phyloP scores from a whole-genome alignment of 2,797 vertebrate species.

The Moxostoma hubbsi region DNA sequence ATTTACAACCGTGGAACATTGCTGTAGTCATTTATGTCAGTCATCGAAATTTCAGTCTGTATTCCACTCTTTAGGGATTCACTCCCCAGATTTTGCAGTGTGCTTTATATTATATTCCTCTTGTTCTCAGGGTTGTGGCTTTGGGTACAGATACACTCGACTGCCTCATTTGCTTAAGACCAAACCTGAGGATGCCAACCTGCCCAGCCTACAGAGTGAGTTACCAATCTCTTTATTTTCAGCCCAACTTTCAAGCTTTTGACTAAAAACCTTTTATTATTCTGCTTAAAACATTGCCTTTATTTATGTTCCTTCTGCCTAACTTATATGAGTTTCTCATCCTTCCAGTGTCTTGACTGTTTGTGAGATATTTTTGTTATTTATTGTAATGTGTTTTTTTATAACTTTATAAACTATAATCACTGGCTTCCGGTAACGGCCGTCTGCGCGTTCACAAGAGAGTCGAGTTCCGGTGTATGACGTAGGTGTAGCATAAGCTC shows the following conservation, averaged over 20 bases:
- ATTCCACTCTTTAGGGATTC: not conserved
- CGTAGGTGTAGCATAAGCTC: too few relatives aligned
- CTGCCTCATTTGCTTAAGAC: constrained; percentile 95
- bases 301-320: not conserved
- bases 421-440: too few relatives aligned
- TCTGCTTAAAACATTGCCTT: not conserved
- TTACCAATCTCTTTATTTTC: constrained; percentile 52
- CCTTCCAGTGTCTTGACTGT: not conserved
- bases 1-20: too few relatives aligned
- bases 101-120: not conserved
- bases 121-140: constrained; percentile 89
- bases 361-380: not conserved
- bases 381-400: not conserved
- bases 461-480: too few relatives aligned
- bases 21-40: too few relatives aligned
- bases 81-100: not conserved
- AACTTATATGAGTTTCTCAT: not conserved
- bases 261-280: not conserved
- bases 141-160: constrained; percentile 96
- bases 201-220: constrained; percentile 97
- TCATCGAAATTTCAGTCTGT: not conserved
- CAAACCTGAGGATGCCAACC: constrained; percentile 95
- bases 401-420: too few relatives aligned
- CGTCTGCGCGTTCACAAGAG: too few relatives aligned
- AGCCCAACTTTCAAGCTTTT: too few relatives aligned